Conservation (phyloP, 1,140 invertebrate genomes). For the Hylaeus volcanicus region DNA sequence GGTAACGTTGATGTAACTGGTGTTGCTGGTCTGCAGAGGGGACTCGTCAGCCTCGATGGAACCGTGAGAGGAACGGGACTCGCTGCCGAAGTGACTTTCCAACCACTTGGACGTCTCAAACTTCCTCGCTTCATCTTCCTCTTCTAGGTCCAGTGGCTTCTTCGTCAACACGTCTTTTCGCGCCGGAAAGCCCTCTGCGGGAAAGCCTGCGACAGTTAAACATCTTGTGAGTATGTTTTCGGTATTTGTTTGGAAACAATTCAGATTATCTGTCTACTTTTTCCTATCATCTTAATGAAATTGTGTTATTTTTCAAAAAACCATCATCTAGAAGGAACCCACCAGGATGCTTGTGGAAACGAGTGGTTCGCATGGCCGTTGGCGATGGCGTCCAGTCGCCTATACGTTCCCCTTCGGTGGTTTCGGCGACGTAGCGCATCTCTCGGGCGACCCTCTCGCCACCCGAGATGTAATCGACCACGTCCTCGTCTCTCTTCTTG, state of each 20-base stretch:
- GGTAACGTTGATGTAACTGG: conserved; percentile 88
- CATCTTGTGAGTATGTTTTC: neutral
- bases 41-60: conserved; percentile 81
- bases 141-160: conserved; percentile 89
- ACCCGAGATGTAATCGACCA: conserved; percentile 88
- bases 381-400: conserved; percentile 74
- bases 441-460: conserved; percentile 87
- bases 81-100: conserved; percentile 93
- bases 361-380: conserved; percentile 67
- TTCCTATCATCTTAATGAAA: no score
- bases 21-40: conserved; percentile 75
- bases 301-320: no score
- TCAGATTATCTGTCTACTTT: no score
- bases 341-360: conserved; percentile 64
- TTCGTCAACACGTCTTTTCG: conserved; percentile 90
- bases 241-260: no score
- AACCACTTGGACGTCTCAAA: conserved; percentile 94
- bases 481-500: conserved; percentile 83
- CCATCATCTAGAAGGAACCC: neutral
- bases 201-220: conserved; percentile 41
- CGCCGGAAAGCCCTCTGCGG: conserved; percentile 76
- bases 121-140: conserved; percentile 93
- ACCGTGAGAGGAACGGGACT: conserved; percentile 88
- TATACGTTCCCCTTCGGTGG: conserved; percentile 84
- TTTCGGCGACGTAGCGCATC: conserved; percentile 89